phyloP scores from a whole-genome alignment of 2,888 invertebrate species.

The Trissoscelio sp. region DNA sequence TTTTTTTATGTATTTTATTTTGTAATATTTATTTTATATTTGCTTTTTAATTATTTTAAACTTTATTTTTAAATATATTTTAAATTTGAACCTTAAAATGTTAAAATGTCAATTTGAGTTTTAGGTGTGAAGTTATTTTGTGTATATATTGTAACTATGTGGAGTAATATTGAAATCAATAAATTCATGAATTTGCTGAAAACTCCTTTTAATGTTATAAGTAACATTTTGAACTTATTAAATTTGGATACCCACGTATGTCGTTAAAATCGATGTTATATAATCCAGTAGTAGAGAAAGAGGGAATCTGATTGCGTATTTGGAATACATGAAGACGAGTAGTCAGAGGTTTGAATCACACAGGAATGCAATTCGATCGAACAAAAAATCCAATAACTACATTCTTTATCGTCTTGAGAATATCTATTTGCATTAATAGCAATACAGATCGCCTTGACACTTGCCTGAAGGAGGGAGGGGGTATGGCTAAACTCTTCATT shows the following conservation, averaged over 20 bases:
- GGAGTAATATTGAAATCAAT: no score
- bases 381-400: constrained; percentile 81
- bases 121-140: no score
- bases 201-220: no score
- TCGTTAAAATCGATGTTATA: constrained; percentile 49
- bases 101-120: no score
- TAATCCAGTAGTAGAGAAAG: constrained; percentile 23
- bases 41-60: no score
- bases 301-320: constrained; percentile 65
- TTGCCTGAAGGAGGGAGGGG: constrained; percentile 30
- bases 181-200: no score
- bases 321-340: constrained; percentile 61
- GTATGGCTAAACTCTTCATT: constrained; percentile 48
- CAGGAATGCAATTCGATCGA: constrained; percentile 81
- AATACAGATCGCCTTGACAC: constrained; percentile 54
- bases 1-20: no score
- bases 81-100: no score
- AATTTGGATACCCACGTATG: constrained; percentile 3
- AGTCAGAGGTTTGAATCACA: constrained; percentile 68
- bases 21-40: no score
- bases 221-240: constrained; percentile 15
- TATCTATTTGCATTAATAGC: constrained; percentile 69
- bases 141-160: no score
- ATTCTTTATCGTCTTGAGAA: constrained; percentile 75
- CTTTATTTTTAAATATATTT: no score